A percentile compares a stretch with the other conserved stretches of the same genome.
Evolutionary conservation across 2,113 vertebrate species (phyloP).

Genomic region (Phylloscopus whistleri): DNA sequence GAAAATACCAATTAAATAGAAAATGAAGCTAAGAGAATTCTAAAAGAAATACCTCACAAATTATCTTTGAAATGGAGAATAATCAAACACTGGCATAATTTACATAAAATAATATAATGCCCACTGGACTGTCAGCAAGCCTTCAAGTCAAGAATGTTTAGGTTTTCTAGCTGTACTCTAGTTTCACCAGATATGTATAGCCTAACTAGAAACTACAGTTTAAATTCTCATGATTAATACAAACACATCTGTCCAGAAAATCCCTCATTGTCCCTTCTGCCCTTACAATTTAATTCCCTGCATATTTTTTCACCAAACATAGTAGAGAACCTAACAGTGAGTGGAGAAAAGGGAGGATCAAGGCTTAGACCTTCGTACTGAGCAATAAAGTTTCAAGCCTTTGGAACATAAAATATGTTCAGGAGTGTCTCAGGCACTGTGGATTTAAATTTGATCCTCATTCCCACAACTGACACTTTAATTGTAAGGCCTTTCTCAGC

Average conservation of each 20-base stretch:
- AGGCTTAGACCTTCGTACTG: not conserved
- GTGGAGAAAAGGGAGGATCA: not conserved
- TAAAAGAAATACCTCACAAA: not conserved
- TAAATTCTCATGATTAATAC: not conserved
- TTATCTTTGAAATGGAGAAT: not conserved
- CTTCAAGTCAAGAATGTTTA: not conserved
- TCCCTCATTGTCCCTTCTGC: not conserved
- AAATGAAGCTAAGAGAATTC: not conserved
- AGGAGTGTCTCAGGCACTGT: not conserved
- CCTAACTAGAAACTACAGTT: not conserved
- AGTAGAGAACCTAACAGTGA: not conserved
- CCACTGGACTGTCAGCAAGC: not conserved
- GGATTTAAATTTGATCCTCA: slow-evolving; percentile 49
- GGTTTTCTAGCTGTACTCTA: not conserved
- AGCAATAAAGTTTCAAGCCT: not conserved
- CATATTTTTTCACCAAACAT: not conserved
- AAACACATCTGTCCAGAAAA: not conserved
- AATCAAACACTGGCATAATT: not conserved
- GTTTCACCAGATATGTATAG: not conserved
- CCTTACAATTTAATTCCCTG: not conserved
- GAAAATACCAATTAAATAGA: not conserved
- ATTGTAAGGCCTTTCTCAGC: not conserved
- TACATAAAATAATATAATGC: not conserved
- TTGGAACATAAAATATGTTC: not conserved
- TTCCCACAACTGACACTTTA: slow-evolving; percentile 35